phyloP scores from a whole-genome alignment of 2,797 vertebrate genomes.

The Semaprochilodus insignis region DNA sequence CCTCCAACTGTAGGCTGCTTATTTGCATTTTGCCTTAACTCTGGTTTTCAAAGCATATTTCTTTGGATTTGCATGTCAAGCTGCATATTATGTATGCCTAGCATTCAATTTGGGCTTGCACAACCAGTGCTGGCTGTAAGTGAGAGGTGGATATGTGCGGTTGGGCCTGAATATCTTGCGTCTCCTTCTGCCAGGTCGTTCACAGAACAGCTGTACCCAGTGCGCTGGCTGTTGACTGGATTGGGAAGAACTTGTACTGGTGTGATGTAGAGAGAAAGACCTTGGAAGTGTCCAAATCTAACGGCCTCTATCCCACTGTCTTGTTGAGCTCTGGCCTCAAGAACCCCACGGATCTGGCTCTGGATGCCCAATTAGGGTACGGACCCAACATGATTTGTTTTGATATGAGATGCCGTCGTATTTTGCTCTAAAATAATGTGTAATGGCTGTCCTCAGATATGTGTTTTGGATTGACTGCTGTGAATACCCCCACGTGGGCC shows the following conservation, averaged over 20 bases:
- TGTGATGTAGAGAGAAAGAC: slow-evolving; percentile 94
- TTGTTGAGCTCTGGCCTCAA: slow-evolving; percentile 90
- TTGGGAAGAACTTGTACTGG: slow-evolving; percentile 99
- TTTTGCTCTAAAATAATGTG: not conserved
- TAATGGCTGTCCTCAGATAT: slow-evolving; percentile 79
- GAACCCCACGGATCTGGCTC: slow-evolving; percentile 89
- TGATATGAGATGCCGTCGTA: not conserved
- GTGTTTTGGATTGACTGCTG: slow-evolving; percentile 99
- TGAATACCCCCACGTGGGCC: slow-evolving; percentile 91
- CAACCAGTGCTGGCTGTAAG: not conserved
- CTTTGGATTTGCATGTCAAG: slow-evolving; percentile 19
- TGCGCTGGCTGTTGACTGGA: slow-evolving; percentile 95
- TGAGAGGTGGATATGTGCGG: slow-evolving; percentile 13
- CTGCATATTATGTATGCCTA: not conserved
- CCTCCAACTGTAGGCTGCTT: slow-evolving; percentile 18
- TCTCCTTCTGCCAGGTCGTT: slow-evolving; percentile 81
- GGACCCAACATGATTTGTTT: slow-evolving; percentile 43
- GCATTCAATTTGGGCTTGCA: slow-evolving; percentile 8
- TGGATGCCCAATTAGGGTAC: slow-evolving; percentile 93
- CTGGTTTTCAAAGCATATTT: slow-evolving; percentile 30
- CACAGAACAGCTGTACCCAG: slow-evolving; percentile 95
- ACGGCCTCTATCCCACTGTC: slow-evolving; percentile 92
- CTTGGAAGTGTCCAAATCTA: slow-evolving; percentile 96
- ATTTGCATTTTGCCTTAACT: slow-evolving; percentile 32
- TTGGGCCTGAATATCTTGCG: not conserved